Percentiles rank a stretch among this genome's conserved stretches.
These are phyloP conservation scores for Coremacera marginata DNA, from an alignment of 2,888 invertebrate species.

Conservation along the genomic window DNA sequence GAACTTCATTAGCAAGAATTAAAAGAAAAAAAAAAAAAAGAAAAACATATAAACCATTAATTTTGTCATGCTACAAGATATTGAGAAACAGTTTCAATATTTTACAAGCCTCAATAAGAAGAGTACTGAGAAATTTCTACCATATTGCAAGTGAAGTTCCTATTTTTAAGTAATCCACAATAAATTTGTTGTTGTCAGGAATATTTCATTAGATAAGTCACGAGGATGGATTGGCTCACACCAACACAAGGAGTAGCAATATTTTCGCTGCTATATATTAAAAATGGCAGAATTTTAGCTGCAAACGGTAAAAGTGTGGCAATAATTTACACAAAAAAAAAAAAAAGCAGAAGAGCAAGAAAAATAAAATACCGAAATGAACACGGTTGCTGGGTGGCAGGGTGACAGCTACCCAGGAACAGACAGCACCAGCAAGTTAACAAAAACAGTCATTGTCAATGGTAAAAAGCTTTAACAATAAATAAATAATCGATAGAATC, in stretches of 20 bases:
- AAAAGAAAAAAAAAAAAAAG: too few relatives aligned
- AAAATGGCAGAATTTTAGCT: not conserved
- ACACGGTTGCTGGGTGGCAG: conserved; percentile 9
- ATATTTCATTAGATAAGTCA: conserved; percentile 30
- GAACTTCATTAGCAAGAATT: too few relatives aligned
- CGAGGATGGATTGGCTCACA: not conserved
- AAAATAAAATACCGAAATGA: too few relatives aligned
- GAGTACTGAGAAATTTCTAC: too few relatives aligned
- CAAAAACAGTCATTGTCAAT: conserved; percentile 44
- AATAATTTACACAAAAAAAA: not conserved
- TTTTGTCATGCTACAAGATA: too few relatives aligned
- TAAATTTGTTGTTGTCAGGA: conserved; percentile 28
- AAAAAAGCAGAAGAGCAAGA: not conserved
- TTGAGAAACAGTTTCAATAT: too few relatives aligned
- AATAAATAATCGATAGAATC: conserved; percentile 52
- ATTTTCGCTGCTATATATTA: too few relatives aligned
- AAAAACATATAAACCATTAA: too few relatives aligned
- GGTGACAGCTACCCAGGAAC: not conserved
- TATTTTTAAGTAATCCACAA: conserved; percentile 7
- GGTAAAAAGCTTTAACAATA: conserved; percentile 51
- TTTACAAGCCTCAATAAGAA: too few relatives aligned
- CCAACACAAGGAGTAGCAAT: not conserved
- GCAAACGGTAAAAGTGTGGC: not conserved
- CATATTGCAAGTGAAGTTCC: too few relatives aligned
- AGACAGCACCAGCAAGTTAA: conserved; percentile 27